These are phyloP conservation scores for Apogon talboti DNA, from an alignment of 2,797 vertebrate species.

Conservation along the genomic window DNA sequence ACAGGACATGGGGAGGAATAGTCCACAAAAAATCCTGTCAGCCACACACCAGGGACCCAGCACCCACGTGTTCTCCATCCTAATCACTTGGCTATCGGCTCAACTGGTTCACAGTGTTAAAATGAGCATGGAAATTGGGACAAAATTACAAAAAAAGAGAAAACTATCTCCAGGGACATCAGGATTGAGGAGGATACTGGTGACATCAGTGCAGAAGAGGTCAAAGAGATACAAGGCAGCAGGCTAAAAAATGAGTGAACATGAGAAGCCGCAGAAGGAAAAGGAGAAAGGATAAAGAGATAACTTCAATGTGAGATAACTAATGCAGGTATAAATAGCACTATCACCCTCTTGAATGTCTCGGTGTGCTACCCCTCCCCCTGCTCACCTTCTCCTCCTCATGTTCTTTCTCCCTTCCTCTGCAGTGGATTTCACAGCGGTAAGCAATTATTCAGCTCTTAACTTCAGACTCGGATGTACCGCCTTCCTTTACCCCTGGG, in stretches of 20 bases:
- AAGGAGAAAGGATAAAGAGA: constrained; percentile 25
- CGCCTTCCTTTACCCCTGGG: constrained; percentile 27
- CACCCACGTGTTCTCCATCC: no score
- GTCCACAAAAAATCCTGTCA: no score
- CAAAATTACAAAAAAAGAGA: neutral
- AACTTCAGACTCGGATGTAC: constrained; percentile 50
- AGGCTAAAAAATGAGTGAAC: constrained; percentile 36
- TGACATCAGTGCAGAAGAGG: constrained; percentile 21
- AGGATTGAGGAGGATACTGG: neutral
- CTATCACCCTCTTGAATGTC: constrained; percentile 46
- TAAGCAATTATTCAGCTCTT: constrained; percentile 76
- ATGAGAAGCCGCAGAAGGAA: constrained; percentile 17
- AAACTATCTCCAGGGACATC: neutral
- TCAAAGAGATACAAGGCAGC: constrained; percentile 38
- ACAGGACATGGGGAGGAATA: no score
- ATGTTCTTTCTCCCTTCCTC: constrained; percentile 28
- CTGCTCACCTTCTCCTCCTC: constrained; percentile 56
- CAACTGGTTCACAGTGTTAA: no score
- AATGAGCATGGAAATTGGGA: neutral
- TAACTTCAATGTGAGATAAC: constrained; percentile 38
- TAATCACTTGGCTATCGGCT: no score
- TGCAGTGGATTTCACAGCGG: constrained; percentile 59
- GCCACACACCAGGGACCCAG: no score
- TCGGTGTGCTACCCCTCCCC: constrained; percentile 37
- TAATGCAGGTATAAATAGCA: constrained; percentile 69